Conservation (phyloP, 2,888 invertebrate species). For the Pristionchus fissidentatus region DNA sequence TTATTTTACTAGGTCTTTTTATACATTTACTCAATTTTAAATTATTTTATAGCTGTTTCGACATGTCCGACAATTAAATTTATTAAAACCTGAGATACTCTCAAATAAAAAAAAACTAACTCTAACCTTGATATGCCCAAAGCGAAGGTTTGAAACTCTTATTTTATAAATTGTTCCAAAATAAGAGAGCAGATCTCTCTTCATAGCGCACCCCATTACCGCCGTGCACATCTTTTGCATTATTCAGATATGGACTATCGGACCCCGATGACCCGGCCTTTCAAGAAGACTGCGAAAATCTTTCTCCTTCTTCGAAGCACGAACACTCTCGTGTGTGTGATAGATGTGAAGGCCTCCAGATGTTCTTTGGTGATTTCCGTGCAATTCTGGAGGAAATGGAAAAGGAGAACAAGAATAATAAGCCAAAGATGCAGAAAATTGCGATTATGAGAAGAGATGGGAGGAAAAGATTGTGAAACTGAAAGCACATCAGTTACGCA, state of each 20-base stretch:
- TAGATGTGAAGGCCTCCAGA: neutral
- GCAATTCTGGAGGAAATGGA: neutral
- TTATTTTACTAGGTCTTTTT: too few relatives aligned
- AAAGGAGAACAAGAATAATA: neutral
- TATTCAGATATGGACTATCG: neutral
- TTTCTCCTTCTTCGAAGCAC: neutral
- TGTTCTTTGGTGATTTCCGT: neutral
- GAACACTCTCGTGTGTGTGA: neutral
- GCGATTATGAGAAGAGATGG: constrained; percentile 6
- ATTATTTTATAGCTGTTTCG: too few relatives aligned
- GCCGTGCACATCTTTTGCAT: too few relatives aligned
- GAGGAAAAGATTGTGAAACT: neutral
- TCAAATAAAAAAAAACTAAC: too few relatives aligned
- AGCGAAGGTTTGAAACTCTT: too few relatives aligned
- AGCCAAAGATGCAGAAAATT: neutral
- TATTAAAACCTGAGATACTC: too few relatives aligned
- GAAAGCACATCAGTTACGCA: neutral
- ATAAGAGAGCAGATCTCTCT: too few relatives aligned
- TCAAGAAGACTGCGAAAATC: neutral
- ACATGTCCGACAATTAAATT: too few relatives aligned
- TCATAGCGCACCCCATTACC: too few relatives aligned
- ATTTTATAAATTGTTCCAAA: too few relatives aligned
- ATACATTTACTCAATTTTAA: too few relatives aligned
- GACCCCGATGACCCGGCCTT: neutral
- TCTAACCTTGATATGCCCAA: too few relatives aligned